Base-by-base conservation (phyloP, 2,113 vertebrate species). In the Saguinus midas region DNA sequence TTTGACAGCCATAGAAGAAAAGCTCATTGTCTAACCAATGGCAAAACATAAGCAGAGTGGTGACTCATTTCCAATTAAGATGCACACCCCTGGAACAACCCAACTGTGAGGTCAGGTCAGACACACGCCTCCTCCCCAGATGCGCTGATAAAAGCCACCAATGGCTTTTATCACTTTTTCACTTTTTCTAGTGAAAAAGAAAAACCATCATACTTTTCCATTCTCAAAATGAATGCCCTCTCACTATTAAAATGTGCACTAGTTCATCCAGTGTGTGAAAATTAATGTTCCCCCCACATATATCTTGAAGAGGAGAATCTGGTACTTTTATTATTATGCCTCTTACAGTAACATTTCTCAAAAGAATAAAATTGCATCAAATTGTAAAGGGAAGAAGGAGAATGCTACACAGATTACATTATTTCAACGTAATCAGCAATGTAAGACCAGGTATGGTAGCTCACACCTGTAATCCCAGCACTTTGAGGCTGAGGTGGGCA, bases 1-100 rank as follows among this genome's bases (percentile, higher is more conserved):
- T 95, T n/a, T 82, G 45, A 96, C 35, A 97, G 79, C 3, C 70
- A 83, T 1, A 91, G 45, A 95, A 93, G 87, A 96, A 94, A 97
- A 91, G 23, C 37, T 81, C 66, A 81, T 85, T 72, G 82, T 91
- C 48, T 58, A 37, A 79, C 43, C 45, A n/a, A 73, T 83, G 70
- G n/a, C 93, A 96, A 94, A 94, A 86, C n/a, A 92, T 58, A 90
- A 40, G 48, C 64, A 87, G 79, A 80, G 61, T 61, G 35, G 50
- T 82, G 57, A 95, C 61, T 82, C 76, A 81, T 96, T 87, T 90
- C 85, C 88, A 92, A 12, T 91, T 73, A 73, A 80, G 81, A 97
- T 64, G 76, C 64, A 75, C 17, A 85, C 17, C 18, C 50, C 52
- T 87, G 50, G 58, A 72, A 64, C 61, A 16, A 3, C 17, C 70